phyloP scores from a whole-genome alignment of 2,888 invertebrate species.

The Cephus rjabovi region DNA sequence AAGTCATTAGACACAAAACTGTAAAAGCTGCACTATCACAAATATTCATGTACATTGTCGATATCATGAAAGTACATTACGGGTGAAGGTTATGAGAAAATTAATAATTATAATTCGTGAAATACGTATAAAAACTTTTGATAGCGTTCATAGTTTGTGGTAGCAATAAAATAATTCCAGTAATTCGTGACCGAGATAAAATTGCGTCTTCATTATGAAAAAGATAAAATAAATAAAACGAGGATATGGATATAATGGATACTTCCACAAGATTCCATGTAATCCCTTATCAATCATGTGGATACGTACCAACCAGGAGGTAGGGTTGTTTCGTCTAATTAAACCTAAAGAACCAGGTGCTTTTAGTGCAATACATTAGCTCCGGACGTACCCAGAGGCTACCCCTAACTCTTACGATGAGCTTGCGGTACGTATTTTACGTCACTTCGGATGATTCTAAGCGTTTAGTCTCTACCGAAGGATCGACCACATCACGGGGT shows the following conservation, averaged over 20 bases:
- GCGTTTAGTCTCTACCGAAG: not conserved
- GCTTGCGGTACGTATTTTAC: not conserved
- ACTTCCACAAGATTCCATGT: no score
- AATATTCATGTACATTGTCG: not conserved
- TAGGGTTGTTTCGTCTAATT: not conserved
- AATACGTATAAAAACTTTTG: no score
- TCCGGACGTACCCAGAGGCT: conserved; percentile 9
- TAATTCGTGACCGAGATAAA: no score
- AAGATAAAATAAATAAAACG: no score
- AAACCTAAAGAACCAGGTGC: not conserved
- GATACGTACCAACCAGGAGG: not conserved
- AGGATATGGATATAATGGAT: no score
- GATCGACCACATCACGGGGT: not conserved
- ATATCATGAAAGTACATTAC: not conserved
- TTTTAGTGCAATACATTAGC: conserved; percentile 1
- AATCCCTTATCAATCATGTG: no score
- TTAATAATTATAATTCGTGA: no score
- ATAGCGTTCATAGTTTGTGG: not conserved
- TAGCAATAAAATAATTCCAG: no score
- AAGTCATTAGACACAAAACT: not conserved
- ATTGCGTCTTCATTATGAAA: no score
- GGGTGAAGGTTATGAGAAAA: not conserved
- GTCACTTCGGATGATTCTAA: not conserved
- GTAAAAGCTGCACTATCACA: not conserved
- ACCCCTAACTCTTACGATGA: conserved; percentile 5